These are phyloP conservation scores for Scolopax mira DNA, from an alignment of 2,113 vertebrate genomes.

Conservation along the genomic window DNA sequence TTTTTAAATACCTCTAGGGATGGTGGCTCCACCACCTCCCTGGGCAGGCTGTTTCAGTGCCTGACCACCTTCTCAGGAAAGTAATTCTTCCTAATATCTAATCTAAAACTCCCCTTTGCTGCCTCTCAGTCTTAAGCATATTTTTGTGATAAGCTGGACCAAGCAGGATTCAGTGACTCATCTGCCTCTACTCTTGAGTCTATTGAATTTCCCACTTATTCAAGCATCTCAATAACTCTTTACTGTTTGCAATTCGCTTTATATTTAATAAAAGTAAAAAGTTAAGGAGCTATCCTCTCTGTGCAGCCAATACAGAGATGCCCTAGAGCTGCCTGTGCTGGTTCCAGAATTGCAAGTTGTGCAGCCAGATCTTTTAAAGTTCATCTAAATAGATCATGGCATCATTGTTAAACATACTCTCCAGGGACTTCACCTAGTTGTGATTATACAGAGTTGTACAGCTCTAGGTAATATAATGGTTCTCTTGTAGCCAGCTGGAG, in stretches of 20 bases:
- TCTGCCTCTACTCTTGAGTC: not conserved
- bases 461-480: not conserved
- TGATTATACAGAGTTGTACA: not conserved
- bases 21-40: too few species aligned
- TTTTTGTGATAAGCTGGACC: not conserved
- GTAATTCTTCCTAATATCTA: too few species aligned
- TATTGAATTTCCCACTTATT: not conserved
- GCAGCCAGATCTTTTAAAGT: not conserved
- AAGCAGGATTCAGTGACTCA: not conserved
- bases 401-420: not conserved
- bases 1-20: too few species aligned
- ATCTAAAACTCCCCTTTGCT: too few species aligned
- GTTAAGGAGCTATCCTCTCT: not conserved
- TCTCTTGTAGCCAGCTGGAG: not conserved
- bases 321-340: not conserved
- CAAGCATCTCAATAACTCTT: not conserved
- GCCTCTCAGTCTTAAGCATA: not conserved
- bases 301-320: not conserved
- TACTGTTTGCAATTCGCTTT: not conserved
- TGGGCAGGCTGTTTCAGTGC: too few species aligned
- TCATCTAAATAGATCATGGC: not conserved
- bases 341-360: not conserved
- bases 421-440: not conserved
- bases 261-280: not conserved
- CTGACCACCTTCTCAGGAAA: too few species aligned